Evolutionary conservation across 2,113 vertebrate species (phyloP).

Genomic region (Percina caprodes): DNA sequence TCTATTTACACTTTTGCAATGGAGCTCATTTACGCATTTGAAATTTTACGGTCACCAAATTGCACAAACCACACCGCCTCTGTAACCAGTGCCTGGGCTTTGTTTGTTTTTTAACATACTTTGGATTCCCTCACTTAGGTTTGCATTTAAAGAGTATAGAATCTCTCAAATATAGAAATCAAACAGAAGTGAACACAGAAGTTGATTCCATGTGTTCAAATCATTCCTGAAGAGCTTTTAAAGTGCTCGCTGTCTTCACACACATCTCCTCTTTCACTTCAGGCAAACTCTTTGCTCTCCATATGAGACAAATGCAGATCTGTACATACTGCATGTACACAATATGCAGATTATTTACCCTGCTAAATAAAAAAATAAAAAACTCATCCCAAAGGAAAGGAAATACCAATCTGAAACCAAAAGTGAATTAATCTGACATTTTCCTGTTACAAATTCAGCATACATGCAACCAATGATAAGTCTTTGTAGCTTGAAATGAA

Average conservation of each 20-base stretch:
- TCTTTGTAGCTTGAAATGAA: conserved; percentile 7
- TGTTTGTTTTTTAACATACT: conserved; percentile 55
- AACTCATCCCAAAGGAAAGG: background rate
- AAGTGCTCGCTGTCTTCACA: background rate
- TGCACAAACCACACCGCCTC: conserved; percentile 73
- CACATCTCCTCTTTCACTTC: too few relatives aligned
- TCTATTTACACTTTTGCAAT: conserved; percentile 82
- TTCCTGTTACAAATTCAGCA: background rate
- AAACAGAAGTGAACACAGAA: conserved; percentile 21
- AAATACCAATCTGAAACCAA: background rate
- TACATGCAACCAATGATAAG: background rate
- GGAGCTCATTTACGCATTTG: conserved; percentile 80
- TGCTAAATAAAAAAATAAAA: background rate
- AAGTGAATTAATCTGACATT: background rate
- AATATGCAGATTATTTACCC: background rate
- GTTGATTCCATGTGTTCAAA: background rate
- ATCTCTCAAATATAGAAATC: conserved; percentile 39
- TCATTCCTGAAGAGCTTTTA: background rate
- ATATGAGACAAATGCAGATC: background rate
- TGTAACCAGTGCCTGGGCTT: conserved; percentile 52
- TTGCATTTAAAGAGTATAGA: conserved; percentile 50
- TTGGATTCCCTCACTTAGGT: conserved; percentile 65
- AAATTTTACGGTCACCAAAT: conserved; percentile 77
- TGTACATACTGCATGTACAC: background rate
- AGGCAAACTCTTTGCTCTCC: background rate